Evolutionary conservation across 2,113 vertebrate species (phyloP).

Genomic region (Telmatochromis sp.): DNA sequence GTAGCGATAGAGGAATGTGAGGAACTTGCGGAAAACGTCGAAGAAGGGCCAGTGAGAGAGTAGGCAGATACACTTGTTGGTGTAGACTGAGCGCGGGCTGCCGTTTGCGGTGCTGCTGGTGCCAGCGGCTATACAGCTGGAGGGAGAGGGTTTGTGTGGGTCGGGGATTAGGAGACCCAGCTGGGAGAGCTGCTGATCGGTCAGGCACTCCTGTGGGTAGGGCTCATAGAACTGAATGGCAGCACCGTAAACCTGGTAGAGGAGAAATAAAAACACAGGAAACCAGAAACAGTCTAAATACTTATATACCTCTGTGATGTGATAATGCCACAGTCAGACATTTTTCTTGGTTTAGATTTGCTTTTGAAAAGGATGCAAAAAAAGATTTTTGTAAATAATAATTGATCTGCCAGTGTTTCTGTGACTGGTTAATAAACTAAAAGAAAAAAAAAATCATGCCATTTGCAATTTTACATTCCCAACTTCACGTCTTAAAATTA

Average conservation of each 20-base stretch:
- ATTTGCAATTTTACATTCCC: not conserved
- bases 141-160: conserved; percentile 54
- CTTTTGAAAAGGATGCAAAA: not conserved
- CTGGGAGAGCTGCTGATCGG: conserved; percentile 83
- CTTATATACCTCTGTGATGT: not conserved
- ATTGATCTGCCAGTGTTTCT: not conserved
- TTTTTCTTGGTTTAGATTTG: not conserved
- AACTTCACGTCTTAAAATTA: not conserved
- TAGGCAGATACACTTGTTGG: conserved; percentile 96
- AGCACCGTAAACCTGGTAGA: conserved; percentile 89
- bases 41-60: conserved; percentile 99
- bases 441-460: not conserved
- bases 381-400: not conserved
- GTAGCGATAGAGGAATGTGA: conserved; percentile 96
- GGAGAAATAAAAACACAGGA: not conserved
- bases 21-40: conserved; percentile 94
- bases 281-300: not conserved
- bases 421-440: not conserved
- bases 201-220: conserved; percentile 83
- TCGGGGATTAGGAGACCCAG: conserved; percentile 72
- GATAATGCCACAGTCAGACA: not conserved
- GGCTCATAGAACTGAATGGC: conserved; percentile 97
- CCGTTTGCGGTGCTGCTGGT: not conserved
- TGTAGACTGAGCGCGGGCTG: conserved; percentile 71
- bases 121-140: conserved; percentile 26